Evolutionary conservation across 2,113 vertebrate genomes (phyloP).

Genomic region (Cochlearius cochlearius): DNA sequence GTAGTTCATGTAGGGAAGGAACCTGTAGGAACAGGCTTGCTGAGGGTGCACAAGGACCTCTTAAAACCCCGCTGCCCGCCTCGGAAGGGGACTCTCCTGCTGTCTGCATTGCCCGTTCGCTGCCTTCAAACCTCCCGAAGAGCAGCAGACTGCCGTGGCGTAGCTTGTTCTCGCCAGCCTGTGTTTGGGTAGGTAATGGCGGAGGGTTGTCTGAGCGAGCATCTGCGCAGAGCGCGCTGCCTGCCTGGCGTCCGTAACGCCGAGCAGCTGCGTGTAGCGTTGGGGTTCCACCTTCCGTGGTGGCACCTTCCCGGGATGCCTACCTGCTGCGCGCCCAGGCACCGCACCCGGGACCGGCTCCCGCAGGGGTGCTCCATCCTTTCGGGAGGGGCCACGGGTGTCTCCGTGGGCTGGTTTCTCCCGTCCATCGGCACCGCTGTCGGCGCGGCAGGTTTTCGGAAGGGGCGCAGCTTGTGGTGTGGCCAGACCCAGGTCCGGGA

Average conservation of each 20-base stretch:
- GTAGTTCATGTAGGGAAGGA: neutral
- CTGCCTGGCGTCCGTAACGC: neutral
- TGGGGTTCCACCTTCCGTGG: neutral
- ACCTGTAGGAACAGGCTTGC: neutral
- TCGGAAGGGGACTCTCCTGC: neutral
- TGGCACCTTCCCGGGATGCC: neutral
- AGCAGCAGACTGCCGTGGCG: neutral
- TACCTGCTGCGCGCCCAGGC: neutral
- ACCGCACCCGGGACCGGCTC: rapidly evolving
- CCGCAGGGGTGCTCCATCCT: neutral
- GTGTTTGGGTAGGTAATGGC: neutral
- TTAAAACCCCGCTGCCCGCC: neutral
- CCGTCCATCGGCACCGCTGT: rapidly evolving
- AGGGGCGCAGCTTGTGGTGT: neutral
- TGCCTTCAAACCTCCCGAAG: rapidly evolving
- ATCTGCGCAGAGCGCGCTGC: neutral
- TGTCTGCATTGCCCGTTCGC: neutral
- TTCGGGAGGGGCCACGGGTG: rapidly evolving
- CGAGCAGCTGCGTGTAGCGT: neutral
- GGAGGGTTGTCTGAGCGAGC: neutral
- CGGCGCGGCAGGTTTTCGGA: neutral
- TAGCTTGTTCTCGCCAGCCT: neutral
- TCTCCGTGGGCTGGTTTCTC: neutral
- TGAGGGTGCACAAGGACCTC: neutral
- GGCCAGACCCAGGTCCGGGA: neutral